Base-by-base conservation (phyloP, 2,113 vertebrate genomes). In the Daphoenositta chrysoptera region DNA sequence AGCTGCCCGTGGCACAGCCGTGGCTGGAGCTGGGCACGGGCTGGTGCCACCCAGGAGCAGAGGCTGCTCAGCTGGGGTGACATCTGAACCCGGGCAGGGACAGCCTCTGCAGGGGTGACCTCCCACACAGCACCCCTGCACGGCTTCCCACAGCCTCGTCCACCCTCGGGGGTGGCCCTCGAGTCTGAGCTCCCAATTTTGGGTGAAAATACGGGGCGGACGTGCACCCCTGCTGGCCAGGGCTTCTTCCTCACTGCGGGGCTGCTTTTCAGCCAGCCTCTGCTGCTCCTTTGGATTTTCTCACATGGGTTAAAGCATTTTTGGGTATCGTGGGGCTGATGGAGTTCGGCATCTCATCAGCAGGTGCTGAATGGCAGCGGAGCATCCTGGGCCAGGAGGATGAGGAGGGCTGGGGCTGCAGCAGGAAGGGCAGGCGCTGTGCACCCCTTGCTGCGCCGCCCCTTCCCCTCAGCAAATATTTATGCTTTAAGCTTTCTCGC, bases 401-500 rank as follows among this genome's bases (percentile, higher is more conserved):
- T 33, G 90, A 69, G 58, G 28, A 27, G 60, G 85, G 48, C 60
- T 86, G 44, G 57, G 89, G 44, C 77, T 70, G 60, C 70, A 33
- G 60, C 24, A 18, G 13, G 60, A 33, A 21, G 68, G 73, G 48
- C 31, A 82, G 56, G 89, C 39, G 3, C 64, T 13, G 33, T 12
- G 5, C 71, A 45, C 2, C 15, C 27, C 91, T 64, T 27, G 56
- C 69, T 27, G 82, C 88, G 90, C 93, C 21, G 15, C 77, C n/a
- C 65, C 90, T 93, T 95, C 94, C 87, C 86, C 93, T 98, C 95
- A 82, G 78, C 97, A 98, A 98, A 98, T 97, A 97, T 98, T 98
- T 98, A 95, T 93, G 87, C 95, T 97, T 57, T 37, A 70, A 95
- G 95, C 90, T 91, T 57, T 60, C 86, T 78, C 6, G 1, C 79